phyloP scores from a whole-genome alignment of 92 coral and sea anemone species.

The Paramuricea clavata region DNA sequence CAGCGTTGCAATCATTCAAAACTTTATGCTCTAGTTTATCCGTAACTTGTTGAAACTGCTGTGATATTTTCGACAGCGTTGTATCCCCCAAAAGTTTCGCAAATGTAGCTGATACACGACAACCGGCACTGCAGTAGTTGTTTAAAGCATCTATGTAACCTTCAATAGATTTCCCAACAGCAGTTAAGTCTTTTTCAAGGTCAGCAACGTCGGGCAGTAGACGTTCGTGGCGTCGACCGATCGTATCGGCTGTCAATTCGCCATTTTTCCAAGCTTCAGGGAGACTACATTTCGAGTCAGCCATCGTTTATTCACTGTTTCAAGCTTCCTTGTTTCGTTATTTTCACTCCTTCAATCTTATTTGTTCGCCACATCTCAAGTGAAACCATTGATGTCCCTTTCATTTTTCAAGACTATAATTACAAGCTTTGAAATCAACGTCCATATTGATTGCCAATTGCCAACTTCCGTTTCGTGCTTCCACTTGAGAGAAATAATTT shows the following conservation, averaged over 20 bases:
- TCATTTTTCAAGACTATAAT: constrained; percentile 9
- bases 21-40: constrained; percentile 96
- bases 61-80: constrained; percentile 92
- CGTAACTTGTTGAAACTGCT: constrained; percentile 95
- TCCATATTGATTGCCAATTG: constrained; percentile 7
- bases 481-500: not conserved
- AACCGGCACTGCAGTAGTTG: constrained; percentile 96
- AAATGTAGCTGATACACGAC: constrained; percentile 91
- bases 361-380: not conserved
- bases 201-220: constrained; percentile 83
- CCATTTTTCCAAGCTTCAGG: constrained; percentile 44
- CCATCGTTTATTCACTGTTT: constrained; percentile 18
- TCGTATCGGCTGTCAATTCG: constrained; percentile 60
- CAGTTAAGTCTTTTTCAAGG: constrained; percentile 81
- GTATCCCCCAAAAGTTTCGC: constrained; percentile 92
- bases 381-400: constrained; percentile 8
- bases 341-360: not conserved
- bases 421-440: constrained; percentile 9
- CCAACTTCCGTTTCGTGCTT: not conserved
- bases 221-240: constrained; percentile 79
- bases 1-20: constrained; percentile 86
- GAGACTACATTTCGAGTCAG: constrained; percentile 29
- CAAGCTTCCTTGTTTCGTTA: not conserved
- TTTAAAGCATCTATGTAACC: constrained; percentile 94
- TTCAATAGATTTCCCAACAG: constrained; percentile 84